phyloP scores from a whole-genome alignment of 1,140 invertebrate genomes.

The Brachionus sp. region DNA sequence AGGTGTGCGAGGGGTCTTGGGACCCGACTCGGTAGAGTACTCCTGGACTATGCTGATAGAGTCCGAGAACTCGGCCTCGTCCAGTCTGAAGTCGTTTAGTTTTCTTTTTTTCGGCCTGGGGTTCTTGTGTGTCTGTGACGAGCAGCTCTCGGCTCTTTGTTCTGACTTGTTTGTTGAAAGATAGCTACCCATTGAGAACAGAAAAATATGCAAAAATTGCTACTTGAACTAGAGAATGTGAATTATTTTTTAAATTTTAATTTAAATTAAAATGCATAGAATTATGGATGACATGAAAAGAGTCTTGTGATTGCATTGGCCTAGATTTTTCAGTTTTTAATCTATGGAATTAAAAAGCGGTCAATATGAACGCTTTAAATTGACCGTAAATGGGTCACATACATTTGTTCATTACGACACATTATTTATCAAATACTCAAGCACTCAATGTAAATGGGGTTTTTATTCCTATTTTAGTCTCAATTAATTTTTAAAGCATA shows the following conservation, averaged over 20 bases:
- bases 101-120: conserved; percentile 12
- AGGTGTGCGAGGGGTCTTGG: background rate
- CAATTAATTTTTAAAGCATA: too few relatives aligned
- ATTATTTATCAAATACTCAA: too few relatives aligned
- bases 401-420: too few relatives aligned
- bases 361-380: background rate
- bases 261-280: background rate
- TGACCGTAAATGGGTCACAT: background rate
- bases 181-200: background rate
- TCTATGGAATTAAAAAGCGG: background rate
- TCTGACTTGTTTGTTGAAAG: background rate
- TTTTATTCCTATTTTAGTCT: too few relatives aligned
- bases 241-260: background rate
- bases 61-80: background rate
- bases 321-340: background rate
- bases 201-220: background rate
- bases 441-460: too few relatives aligned
- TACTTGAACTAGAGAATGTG: background rate
- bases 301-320: background rate
- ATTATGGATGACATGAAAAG: background rate
- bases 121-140: background rate
- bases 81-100: background rate
- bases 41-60: background rate
- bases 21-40: background rate
- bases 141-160: background rate